Evolutionary conservation across 2,797 vertebrate genomes (phyloP), one percentile per base, ranked within the genome.

Genomic region (Tinamus major): DNA sequence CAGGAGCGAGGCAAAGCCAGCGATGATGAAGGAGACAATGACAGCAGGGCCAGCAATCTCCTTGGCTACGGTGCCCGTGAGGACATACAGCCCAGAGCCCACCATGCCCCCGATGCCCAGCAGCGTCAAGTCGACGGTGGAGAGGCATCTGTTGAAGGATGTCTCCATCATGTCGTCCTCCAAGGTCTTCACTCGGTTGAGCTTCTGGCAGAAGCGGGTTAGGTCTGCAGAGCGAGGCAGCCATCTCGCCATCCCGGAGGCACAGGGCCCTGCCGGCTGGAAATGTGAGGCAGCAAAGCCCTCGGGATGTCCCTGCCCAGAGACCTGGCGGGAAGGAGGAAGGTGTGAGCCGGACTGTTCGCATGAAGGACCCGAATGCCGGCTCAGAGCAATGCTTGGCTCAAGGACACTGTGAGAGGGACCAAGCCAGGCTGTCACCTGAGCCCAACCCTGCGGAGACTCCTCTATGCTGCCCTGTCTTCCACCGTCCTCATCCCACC

Each of bases 41-140:
- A 99, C 98, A 0, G 99, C 99, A 0, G 99, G 99, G 27, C 99
- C 99, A 0, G 98, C 98, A 0, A 98, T 98, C 86, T 99, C 98
- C 97, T 99, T 99, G 48, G 99, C 99, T 42, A 99, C 98, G 0
- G 99, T 99, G 95, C 99, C 99, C 0, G 99, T 99, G 49, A 99
- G 98, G 86, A 99, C 99, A 0, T 99, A 99, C 5, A 99, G 98
- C 14, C 99, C 99, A 0, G 99, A 99, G 79, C 99, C 99, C 91
- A 99, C 98, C 99, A 99, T 99, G 87, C 98, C 99, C 1, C 99
- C 99, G 0, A 99, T 98, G 20, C 99, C 99, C 94, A 99, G 92
- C 74, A 99, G 97, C 0, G 99, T 99, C 96, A 99, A 95, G 97
- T 99, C 99, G 15, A 99, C 64, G 1, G 98, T 99, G 92, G 98